Evolutionary conservation across 1,140 invertebrate species (phyloP), one percentile per base, ranked within the genome.

Genomic region (Mycetomoellerius zeteki): DNA sequence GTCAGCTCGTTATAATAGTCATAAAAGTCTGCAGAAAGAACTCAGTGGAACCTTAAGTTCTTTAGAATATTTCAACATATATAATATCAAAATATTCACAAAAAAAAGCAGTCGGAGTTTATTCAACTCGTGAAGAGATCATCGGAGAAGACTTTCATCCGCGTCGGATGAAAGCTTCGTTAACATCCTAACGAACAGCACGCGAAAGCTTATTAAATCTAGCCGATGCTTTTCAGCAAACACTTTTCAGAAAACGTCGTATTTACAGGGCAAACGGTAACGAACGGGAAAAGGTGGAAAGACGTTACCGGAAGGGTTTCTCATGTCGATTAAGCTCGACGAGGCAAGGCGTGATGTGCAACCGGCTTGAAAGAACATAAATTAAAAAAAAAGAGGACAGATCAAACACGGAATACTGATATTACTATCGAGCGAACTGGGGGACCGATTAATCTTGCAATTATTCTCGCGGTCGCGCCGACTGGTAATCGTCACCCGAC

Each of bases 201-300:
- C 54, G 67, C 67, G 19, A 73, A 82, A 82, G 80, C 80, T 82
- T 82, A 84, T 84, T 75, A 75, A 84, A 75, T 84, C 69, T 75
- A 37, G 37, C 69, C 80, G 27, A 84, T 84, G 80, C 80, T 84
- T 73, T 75, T 84, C 69, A 75, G 80, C 56, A 60, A 75, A 47
- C 14, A 69, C 80, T 84, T 60, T 73, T 84, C 69, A 75, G 69
- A 60, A 84, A 84, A 50, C 43, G 19, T 27, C 50, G 58, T 85
- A 78, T 85, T 85, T 85, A 78, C 82, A 52, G 47, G 50, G 71
- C 60, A 75, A 84, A 84, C 80, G 80, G 80, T 82, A 82, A 82
- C 67, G 80, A 82, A 77, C 73, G 73, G n/a, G 58, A 85, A 67
- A 67, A 78, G 52, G 60, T 78, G 33, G 52, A 54, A 81, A 86